phyloP scores from a whole-genome alignment of 2,797 vertebrate species.

The Bovichtus diacanthus region DNA sequence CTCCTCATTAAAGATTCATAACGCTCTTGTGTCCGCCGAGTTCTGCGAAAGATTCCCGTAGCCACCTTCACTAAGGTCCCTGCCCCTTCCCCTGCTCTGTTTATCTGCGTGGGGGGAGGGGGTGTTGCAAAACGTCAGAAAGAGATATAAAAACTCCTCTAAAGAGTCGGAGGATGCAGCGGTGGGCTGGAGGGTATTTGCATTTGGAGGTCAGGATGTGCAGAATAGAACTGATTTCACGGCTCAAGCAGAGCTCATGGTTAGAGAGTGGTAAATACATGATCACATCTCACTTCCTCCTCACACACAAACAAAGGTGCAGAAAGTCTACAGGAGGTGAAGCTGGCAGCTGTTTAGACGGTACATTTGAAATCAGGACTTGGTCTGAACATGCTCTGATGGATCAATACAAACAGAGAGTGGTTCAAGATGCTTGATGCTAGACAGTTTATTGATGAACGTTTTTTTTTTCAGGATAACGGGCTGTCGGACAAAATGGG shows the following conservation, averaged over 20 bases:
- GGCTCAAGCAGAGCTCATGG: slow-evolving; percentile 38
- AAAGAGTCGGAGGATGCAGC: slow-evolving; percentile 15
- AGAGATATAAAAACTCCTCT: slow-evolving; percentile 55
- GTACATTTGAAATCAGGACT: slow-evolving; percentile 26
- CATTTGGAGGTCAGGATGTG: slow-evolving; percentile 58
- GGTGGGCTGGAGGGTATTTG: slow-evolving; percentile 48
- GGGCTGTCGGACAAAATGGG: too few species aligned
- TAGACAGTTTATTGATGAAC: too few species aligned
- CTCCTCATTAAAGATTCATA: slow-evolving; percentile 81
- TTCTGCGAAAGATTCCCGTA: slow-evolving; percentile 63
- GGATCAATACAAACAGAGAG: slow-evolving; percentile 31
- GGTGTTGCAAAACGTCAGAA: slow-evolving; percentile 14
- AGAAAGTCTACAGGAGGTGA: slow-evolving; percentile 6
- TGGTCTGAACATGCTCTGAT: slow-evolving; percentile 21
- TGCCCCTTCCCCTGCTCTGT: slow-evolving; percentile 48
- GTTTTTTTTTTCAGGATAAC: too few species aligned
- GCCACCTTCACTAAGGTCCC: slow-evolving; percentile 52
- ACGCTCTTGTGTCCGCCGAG: slow-evolving; percentile 65
- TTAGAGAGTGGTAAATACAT: slow-evolving; percentile 28
- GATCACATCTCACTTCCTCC: slow-evolving; percentile 9
- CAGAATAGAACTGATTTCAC: slow-evolving; percentile 66
- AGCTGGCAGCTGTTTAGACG: slow-evolving; percentile 17
- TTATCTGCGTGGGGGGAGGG: slow-evolving; percentile 28
- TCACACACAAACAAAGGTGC: slow-evolving; percentile 20
- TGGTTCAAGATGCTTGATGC: slow-evolving; percentile 6